Percentiles rank a stretch among this genome's conserved stretches.
These are phyloP conservation scores for Ovis canadensis DNA, from an alignment of 2,113 vertebrate genomes.

Conservation along the genomic window DNA sequence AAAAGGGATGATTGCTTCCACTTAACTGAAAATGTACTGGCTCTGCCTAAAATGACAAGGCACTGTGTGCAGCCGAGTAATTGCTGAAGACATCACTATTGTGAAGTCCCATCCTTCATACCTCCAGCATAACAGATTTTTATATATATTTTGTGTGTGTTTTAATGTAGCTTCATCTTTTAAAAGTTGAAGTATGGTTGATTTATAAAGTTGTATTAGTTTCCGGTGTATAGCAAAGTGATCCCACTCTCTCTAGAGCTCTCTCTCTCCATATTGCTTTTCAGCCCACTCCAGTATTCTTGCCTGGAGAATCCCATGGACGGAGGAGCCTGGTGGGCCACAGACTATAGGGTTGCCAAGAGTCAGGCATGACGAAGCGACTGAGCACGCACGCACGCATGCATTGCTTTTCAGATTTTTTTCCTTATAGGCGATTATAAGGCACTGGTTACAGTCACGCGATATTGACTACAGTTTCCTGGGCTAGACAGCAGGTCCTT, in stretches of 20 bases:
- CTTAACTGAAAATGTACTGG: neutral
- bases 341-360: neutral
- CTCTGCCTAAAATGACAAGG: neutral
- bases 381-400: accelerated
- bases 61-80: accelerated
- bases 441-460: neutral
- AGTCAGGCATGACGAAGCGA: accelerated
- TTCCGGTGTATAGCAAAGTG: neutral
- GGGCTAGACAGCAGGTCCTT: neutral
- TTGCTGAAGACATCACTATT: accelerated
- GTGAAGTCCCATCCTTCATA: accelerated
- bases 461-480: neutral
- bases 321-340: neutral
- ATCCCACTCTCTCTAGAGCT: neutral
- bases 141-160: neutral
- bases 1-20: neutral
- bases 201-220: neutral
- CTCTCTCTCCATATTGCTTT: neutral
- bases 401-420: neutral
- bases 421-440: neutral
- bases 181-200: neutral
- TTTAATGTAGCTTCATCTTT: neutral
- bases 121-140: accelerated
- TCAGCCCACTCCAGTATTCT: neutral
- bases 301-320: neutral